These are phyloP conservation scores for Uloborus plumipes DNA, from an alignment of 2,888 invertebrate genomes.

Conservation along the genomic window DNA sequence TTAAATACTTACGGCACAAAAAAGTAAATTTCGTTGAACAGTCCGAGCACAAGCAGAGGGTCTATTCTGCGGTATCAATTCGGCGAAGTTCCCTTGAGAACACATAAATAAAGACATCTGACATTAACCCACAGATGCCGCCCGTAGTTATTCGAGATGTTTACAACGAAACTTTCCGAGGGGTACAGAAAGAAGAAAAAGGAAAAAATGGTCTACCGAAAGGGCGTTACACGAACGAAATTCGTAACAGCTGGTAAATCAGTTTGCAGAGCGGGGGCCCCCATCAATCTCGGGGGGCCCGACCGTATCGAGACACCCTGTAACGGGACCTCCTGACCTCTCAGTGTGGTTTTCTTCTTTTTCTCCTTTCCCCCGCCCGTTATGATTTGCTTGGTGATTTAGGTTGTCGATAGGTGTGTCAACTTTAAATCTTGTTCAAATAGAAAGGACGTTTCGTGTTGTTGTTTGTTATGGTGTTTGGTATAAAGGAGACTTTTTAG, in stretches of 20 bases:
- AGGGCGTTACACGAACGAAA: slow-evolving; percentile 33
- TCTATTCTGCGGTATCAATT: too few species aligned
- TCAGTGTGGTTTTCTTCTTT: slow-evolving; percentile 1
- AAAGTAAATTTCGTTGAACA: too few species aligned
- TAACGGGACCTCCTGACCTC: slow-evolving; percentile 36
- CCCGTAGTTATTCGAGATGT: slow-evolving; percentile 25
- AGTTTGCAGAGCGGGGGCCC: slow-evolving; percentile 42
- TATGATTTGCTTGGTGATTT: too few species aligned
- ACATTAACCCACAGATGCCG: slow-evolving; percentile 5
- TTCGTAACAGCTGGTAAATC: slow-evolving; percentile 62
- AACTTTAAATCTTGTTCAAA: too few species aligned
- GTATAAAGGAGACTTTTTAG: too few species aligned
- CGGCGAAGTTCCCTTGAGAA: too few species aligned
- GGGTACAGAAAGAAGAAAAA: not conserved
- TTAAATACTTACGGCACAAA: too few species aligned
- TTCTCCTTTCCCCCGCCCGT: too few species aligned
- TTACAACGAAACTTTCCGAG: slow-evolving; percentile 27
- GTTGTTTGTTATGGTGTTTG: too few species aligned
- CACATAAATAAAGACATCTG: slow-evolving; percentile 19
- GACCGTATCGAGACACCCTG: not conserved
- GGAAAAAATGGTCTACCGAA: not conserved
- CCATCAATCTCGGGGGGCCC: slow-evolving; percentile 30
- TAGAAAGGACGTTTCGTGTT: too few species aligned
- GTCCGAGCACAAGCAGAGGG: too few species aligned
- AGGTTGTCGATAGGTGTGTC: too few species aligned